These are phyloP conservation scores for Heptranchias perlo DNA, from an alignment of 2,113 vertebrate species.

Conservation along the genomic window DNA sequence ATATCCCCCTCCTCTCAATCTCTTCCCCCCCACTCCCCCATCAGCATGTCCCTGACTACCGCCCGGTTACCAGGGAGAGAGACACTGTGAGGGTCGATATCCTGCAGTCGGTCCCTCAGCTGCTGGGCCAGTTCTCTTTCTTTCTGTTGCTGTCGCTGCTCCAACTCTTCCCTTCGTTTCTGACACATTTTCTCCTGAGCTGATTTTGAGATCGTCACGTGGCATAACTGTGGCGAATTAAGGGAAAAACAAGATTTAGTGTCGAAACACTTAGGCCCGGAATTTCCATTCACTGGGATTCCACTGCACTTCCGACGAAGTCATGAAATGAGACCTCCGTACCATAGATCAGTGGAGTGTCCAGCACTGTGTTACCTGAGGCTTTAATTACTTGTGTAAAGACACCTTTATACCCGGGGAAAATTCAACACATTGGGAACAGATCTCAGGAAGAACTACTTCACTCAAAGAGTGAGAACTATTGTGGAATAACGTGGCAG, in stretches of 20 bases:
- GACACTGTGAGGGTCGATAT: neutral
- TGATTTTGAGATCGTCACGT: conserved; percentile 49
- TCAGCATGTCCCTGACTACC: too few relatives aligned
- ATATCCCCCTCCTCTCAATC: neutral
- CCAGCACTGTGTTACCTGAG: neutral
- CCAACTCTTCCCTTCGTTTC: conserved; percentile 45
- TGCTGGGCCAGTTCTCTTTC: conserved; percentile 41
- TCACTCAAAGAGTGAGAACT: neutral
- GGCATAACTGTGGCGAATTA: neutral
- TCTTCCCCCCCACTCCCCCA: neutral
- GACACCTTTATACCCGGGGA: neutral
- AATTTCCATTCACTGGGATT: neutral
- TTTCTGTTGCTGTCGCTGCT: conserved; percentile 37
- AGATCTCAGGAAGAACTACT: neutral
- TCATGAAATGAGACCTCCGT: neutral
- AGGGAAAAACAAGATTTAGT: neutral
- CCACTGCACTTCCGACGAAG: neutral
- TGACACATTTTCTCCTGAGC: conserved; percentile 53
- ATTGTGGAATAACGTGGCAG: neutral
- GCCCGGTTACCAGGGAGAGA: conserved; percentile 39
- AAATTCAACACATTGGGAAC: neutral
- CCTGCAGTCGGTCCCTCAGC: neutral
- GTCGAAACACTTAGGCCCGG: neutral
- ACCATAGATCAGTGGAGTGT: neutral
- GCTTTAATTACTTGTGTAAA: neutral